phyloP scores from a whole-genome alignment of 2,888 invertebrate species.

The Melanargia galathea region DNA sequence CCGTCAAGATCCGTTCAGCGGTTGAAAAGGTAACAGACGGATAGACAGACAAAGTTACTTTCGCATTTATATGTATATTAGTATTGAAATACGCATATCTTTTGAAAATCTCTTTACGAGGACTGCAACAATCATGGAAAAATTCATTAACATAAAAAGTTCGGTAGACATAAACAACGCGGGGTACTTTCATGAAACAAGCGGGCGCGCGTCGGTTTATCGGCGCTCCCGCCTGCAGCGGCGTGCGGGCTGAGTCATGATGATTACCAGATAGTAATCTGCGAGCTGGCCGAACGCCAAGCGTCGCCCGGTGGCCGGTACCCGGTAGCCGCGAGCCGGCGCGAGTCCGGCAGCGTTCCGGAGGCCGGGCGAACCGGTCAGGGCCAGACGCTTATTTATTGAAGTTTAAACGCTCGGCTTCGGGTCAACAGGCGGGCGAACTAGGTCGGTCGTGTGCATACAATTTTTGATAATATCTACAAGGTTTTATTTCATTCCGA shows the following conservation, averaged over 20 bases:
- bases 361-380: slow-evolving; percentile 7
- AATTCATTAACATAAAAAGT: background rate
- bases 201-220: background rate
- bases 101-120: too few relatives aligned
- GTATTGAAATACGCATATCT: too few relatives aligned
- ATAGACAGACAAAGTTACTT: too few relatives aligned
- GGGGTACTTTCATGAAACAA: background rate
- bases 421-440: slow-evolving; percentile 14
- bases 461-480: background rate
- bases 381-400: slow-evolving; percentile 15
- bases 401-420: slow-evolving; percentile 2
- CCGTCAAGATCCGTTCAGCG: too few relatives aligned
- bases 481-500: slow-evolving; percentile 10
- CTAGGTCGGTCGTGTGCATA: slow-evolving; percentile 9
- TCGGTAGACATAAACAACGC: background rate
- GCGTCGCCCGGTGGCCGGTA: background rate
- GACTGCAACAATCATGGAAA: background rate
- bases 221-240: background rate
- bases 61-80: too few relatives aligned
- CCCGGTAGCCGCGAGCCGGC: background rate
- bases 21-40: too few relatives aligned
- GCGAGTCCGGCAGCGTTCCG: background rate
- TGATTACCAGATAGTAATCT: slow-evolving; percentile 19
- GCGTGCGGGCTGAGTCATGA: slow-evolving; percentile 9
- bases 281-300: background rate